Evolutionary conservation across 2,888 invertebrate genomes (phyloP).

Genomic region (Andricus curvator): DNA sequence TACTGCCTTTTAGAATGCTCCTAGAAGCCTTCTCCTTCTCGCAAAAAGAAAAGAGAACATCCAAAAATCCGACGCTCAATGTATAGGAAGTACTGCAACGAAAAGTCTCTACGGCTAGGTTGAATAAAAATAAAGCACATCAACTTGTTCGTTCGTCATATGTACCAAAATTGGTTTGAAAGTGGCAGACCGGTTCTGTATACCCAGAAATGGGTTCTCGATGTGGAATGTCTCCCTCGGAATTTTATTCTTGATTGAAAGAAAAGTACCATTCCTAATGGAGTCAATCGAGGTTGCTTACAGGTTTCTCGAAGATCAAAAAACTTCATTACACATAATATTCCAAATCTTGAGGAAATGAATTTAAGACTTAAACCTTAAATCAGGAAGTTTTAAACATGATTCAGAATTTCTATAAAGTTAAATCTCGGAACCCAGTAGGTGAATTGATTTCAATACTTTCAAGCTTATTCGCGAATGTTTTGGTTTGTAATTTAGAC

Average conservation of each 20-base stretch:
- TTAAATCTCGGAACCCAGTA: no score
- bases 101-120: not conserved
- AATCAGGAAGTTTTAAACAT: no score
- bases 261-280: not conserved
- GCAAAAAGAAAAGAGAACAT: no score
- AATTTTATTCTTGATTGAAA: conserved; percentile 10
- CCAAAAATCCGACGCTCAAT: not conserved
- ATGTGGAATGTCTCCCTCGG: conserved; percentile 12
- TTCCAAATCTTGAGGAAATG: not conserved
- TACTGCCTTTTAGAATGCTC: not conserved
- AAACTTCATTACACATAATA: not conserved
- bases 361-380: not conserved
- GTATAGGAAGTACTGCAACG: not conserved
- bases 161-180: not conserved
- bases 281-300: conserved; percentile 4
- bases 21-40: not conserved
- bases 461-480: no score
- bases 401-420: no score
- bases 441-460: no score
- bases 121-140: not conserved
- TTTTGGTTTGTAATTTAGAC: no score
- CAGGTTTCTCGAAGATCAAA: not conserved
- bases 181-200: not conserved
- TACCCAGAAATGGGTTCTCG: conserved; percentile 20
- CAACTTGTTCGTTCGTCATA: not conserved